Base-by-base conservation (phyloP, 2,888 invertebrate species). In the Eilema griseolum region DNA sequence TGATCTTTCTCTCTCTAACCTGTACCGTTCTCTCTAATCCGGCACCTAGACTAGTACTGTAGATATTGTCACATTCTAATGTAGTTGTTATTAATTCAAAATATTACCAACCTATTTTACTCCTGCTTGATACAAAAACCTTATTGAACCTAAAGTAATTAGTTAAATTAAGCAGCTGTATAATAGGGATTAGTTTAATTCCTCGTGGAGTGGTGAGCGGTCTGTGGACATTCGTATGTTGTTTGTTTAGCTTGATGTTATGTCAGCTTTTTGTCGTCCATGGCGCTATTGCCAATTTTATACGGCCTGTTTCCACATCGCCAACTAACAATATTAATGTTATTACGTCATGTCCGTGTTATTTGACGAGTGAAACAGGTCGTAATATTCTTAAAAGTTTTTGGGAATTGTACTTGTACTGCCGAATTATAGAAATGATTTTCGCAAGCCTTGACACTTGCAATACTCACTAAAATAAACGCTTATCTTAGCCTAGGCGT, bases 1-100 rank as follows among this genome's bases (percentile, higher is more conserved):
- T 88, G 90, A 88, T 92, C 92, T 92, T 90, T 93, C 85, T 91
- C 92, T 92, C 91, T 91, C 88, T 92, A 90, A 92, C 90, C 87
- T 90, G 86, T 85, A 85, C 71, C 71, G 56, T 81, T 79, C 78
- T 83, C 61, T 84, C 79, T 86, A 86, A 88, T 85, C 80, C 80
- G 62, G 78, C 85, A 85, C 85, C 69, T 82, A 82, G 80, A 74
- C 67, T 79, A 77, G 74, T 72, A 33, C 61, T 71, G 71, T 80
- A 74, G 77, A 67, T 73, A 75, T 26, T n/a, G 61, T 73, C 73
- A 83, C 79, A 61, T 33, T 65, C 79, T 77, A 73, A 73, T 66
- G 61, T 77, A 79, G 68, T 66, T 70, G 68, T 66, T 70, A 20
- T 74, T 24, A 59, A 59, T 59, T 59, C 16, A 66, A 73, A 46